These are phyloP conservation scores for Gallinago paraguaiae DNA, from an alignment of 2,113 vertebrate genomes.

Conservation along the genomic window DNA sequence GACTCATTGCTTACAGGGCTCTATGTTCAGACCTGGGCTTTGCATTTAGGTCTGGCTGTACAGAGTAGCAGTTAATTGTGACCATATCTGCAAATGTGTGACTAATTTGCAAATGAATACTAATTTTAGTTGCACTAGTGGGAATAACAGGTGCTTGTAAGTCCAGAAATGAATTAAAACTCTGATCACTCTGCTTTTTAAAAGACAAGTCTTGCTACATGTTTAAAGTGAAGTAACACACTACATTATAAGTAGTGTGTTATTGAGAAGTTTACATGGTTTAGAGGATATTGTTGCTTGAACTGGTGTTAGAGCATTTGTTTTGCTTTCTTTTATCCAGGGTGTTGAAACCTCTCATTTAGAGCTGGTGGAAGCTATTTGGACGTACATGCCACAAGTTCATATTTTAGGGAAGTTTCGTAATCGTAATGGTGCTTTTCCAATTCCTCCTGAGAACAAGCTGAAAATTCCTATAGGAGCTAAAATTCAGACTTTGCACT, in stretches of 20 bases:
- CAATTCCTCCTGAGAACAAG: slow-evolving; percentile 98
- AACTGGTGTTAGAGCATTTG: slow-evolving; percentile 18
- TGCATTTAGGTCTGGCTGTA: neutral
- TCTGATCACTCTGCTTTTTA: neutral
- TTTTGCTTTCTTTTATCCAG: slow-evolving; percentile 72
- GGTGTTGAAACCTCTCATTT: slow-evolving; percentile 98
- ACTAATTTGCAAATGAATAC: neutral
- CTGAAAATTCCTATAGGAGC: slow-evolving; percentile 96
- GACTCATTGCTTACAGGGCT: neutral
- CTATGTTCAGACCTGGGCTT: neutral
- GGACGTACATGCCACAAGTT: slow-evolving; percentile 99
- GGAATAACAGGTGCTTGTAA: neutral
- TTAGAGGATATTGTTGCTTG: slow-evolving; percentile 6
- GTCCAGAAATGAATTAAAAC: neutral
- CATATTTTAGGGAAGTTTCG: slow-evolving; percentile 98
- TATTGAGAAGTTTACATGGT: neutral
- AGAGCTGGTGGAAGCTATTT: slow-evolving; percentile 97
- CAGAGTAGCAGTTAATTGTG: neutral
- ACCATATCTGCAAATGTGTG: neutral
- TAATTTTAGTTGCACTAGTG: neutral
- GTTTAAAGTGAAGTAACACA: neutral
- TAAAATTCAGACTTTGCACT: slow-evolving; percentile 97
- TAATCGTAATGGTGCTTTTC: slow-evolving; percentile 98
- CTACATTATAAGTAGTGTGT: neutral
- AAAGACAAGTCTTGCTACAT: neutral